phyloP scores from a whole-genome alignment of 2,888 invertebrate species.

The Hymenopus coronatus region DNA sequence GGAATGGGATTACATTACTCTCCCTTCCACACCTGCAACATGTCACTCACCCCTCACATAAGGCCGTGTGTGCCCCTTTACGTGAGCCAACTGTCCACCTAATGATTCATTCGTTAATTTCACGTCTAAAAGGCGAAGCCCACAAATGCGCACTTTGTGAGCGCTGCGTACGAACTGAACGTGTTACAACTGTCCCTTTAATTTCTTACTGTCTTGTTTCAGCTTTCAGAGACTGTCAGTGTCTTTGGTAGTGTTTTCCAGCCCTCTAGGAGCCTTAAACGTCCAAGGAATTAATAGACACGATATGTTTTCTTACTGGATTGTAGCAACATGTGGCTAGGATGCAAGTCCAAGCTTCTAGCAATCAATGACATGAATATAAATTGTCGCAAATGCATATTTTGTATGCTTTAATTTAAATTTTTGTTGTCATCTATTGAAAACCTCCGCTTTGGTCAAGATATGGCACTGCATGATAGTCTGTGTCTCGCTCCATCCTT shows the following conservation, averaged over 20 bases:
- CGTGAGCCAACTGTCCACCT: neutral
- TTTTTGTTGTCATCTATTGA: too few relatives aligned
- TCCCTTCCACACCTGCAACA: conserved; percentile 1
- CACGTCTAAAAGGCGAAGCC: neutral
- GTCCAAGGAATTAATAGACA: too few relatives aligned
- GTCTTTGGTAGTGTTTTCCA: neutral
- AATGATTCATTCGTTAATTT: neutral
- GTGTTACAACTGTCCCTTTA: neutral
- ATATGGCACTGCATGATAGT: too few relatives aligned
- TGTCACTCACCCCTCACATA: neutral
- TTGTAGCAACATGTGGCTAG: too few relatives aligned
- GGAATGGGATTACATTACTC: conserved; percentile 22
- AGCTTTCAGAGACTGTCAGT: neutral
- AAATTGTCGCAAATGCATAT: too few relatives aligned
- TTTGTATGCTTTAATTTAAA: too few relatives aligned
- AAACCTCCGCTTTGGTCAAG: too few relatives aligned
- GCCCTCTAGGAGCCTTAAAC: too few relatives aligned
- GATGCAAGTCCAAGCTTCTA: too few relatives aligned
- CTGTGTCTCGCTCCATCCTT: too few relatives aligned
- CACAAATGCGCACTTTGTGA: neutral
- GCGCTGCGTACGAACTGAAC: neutral
- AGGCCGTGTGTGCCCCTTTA: neutral
- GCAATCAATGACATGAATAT: too few relatives aligned
- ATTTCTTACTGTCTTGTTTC: neutral
- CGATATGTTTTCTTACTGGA: too few relatives aligned